A percentile compares a stretch with the other conserved stretches of the same genome.
Evolutionary conservation across 2,888 invertebrate species (phyloP).

Genomic region (Eugnorisma glareosa): DNA sequence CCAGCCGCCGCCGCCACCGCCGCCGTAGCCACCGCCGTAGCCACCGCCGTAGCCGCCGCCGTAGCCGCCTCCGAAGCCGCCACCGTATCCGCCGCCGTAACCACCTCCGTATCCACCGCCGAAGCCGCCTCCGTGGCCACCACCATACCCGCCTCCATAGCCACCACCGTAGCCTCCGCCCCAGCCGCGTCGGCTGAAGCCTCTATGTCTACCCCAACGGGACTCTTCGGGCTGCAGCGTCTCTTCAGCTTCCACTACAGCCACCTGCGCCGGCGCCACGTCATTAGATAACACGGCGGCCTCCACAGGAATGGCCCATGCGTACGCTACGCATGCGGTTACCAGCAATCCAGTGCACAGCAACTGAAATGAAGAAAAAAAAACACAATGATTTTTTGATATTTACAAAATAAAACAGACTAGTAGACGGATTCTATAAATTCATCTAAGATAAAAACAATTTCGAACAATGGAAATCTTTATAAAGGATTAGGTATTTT

Average conservation of each 20-base stretch:
- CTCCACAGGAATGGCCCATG: conserved; percentile 71
- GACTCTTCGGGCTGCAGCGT: conserved; percentile 59
- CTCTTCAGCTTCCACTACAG: conserved; percentile 53
- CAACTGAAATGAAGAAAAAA: conserved; percentile 70
- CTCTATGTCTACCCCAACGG: conserved; percentile 46
- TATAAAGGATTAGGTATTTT: neutral
- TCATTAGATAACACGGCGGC: conserved; percentile 65
- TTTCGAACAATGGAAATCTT: neutral
- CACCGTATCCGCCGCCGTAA: conserved; percentile 51
- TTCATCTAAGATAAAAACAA: no score
- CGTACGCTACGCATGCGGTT: conserved; percentile 76
- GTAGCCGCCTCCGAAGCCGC: conserved; percentile 38
- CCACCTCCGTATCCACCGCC: conserved; percentile 44
- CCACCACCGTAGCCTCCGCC: conserved; percentile 43
- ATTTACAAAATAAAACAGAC: neutral
- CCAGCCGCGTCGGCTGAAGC: conserved; percentile 45
- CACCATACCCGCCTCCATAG: conserved; percentile 41
- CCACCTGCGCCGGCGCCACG: conserved; percentile 21
- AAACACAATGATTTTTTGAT: neutral
- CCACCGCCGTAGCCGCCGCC: conserved; percentile 36
- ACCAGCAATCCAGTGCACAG: conserved; percentile 73
- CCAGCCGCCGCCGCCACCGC: conserved; percentile 20
- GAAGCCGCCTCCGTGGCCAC: conserved; percentile 26
- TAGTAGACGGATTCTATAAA: conserved; percentile 3
- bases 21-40: neutral